Conservation (phyloP, 2,797 vertebrate genomes). For the Etheostoma perlongum region DNA sequence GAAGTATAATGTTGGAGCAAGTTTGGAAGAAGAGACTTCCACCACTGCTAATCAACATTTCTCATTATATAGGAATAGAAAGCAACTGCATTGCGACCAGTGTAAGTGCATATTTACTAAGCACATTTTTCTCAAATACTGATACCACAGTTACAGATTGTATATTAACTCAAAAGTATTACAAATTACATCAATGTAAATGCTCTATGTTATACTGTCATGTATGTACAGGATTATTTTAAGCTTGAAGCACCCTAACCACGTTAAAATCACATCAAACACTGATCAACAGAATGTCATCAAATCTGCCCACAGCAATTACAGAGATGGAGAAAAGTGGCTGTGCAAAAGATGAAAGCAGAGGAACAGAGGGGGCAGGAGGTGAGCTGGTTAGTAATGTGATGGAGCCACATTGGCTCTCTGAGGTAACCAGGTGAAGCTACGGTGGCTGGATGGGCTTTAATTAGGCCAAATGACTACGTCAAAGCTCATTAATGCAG, state of each 20-base stretch:
- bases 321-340: slow-evolving; percentile 45
- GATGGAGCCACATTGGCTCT: slow-evolving; percentile 38
- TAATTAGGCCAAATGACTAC: slow-evolving; percentile 62
- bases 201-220: background rate
- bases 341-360: slow-evolving; percentile 59
- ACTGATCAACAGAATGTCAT: slow-evolving; percentile 53
- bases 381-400: slow-evolving; percentile 42
- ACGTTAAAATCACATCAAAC: slow-evolving; percentile 57
- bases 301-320: slow-evolving; percentile 51
- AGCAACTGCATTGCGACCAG: background rate
- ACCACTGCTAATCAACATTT: background rate
- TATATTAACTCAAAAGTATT: slow-evolving; percentile 8
- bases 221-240: slow-evolving; percentile 8
- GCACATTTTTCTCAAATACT: background rate
- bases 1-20: background rate
- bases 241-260: slow-evolving; percentile 19
- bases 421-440: slow-evolving; percentile 51
- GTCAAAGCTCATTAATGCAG: slow-evolving; percentile 66
- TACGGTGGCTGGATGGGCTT: slow-evolving; percentile 42
- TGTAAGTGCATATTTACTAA: background rate
- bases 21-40: background rate
- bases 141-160: background rate
- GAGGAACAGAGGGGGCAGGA: slow-evolving; percentile 7
- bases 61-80: background rate
- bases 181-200: slow-evolving; percentile 14